A percentile compares a stretch with the other conserved stretches of the same genome.
These are phyloP conservation scores for Neotoxoptera formosana DNA, from an alignment of 1,140 invertebrate genomes.

Conservation along the genomic window DNA sequence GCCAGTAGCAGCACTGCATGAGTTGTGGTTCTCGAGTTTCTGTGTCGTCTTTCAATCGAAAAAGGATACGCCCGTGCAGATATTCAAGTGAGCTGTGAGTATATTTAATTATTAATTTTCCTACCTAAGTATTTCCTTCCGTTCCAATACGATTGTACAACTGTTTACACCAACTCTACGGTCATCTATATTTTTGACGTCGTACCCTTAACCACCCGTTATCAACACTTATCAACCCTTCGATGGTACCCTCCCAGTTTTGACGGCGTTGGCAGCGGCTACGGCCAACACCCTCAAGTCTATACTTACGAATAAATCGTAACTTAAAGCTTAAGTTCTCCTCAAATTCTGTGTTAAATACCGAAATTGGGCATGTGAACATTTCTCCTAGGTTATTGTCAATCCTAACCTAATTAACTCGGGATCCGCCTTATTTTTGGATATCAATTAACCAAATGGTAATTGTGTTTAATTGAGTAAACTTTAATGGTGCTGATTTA, in stretches of 20 bases:
- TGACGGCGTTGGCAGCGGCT: not conserved
- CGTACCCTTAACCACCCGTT: not conserved
- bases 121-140: not conserved
- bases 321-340: not conserved
- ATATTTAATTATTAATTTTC: not conserved
- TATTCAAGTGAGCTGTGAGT: conserved; percentile 37
- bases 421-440: conserved; percentile 50
- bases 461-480: conserved; percentile 11
- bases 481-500: not conserved
- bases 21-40: conserved; percentile 24
- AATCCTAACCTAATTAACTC: conserved; percentile 38
- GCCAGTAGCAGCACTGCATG: conserved; percentile 52
- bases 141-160: too few relatives aligned
- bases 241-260: conserved; percentile 21
- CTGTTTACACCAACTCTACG: not conserved
- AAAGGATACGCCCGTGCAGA: conserved; percentile 50
- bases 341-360: not conserved
- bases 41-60: conserved; percentile 22
- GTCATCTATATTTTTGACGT: not conserved
- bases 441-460: conserved; percentile 35
- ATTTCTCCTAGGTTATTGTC: not conserved
- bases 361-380: not conserved
- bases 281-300: conserved; percentile 42
- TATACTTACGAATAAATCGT: not conserved
- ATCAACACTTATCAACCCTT: conserved; percentile 56